Base-by-base conservation (phyloP, 2,797 vertebrate species). In the Helicolenus hilgendorfi region DNA sequence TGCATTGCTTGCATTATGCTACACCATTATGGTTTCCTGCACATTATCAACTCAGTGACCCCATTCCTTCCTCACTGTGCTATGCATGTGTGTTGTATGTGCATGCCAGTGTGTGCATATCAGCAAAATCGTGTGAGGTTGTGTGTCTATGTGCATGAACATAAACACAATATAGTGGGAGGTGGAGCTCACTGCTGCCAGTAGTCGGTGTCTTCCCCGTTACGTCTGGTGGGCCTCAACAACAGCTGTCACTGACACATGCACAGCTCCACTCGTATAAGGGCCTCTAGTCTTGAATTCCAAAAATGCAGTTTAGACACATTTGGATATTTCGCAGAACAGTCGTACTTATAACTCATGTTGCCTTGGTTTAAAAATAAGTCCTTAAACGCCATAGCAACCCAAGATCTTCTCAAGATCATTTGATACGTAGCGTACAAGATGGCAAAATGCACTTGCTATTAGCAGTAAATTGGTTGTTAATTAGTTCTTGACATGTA, bases 181-280 rank as follows among this genome's bases (percentile, higher is more conserved):
- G 89, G 85, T 38, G 91, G 84, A 76, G 86, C 85, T 63, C 62
- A 27, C n/a, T 18, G 62, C 64, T 67, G 72, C 65, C 85, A 81
- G 83, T 68, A 64, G 88, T 86, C 29, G 1, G 73, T 53, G 78
- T 84, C 89, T 88, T 84, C 77, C 86, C 72, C 74, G 72, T 64
- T 69, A 77, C 70, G 85, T 86, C 86, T 93, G 83, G 58, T 87
- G 89, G 93, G 89, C 89, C 90, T 95, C 94, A 92, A 93, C 96
- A 97, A 97, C 97, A 98, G 97, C 96, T 98, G 96, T 94, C 97
- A 96, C 93, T 93, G 97, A 98, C 96, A 97, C 86, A 93, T 93
- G 94, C 78, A 63, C 89, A 74, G 90, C 92, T 93, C 92, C 74
- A 63, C 77, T 89, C 79, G 5, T 89, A 89, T 77, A 64, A 80